Conservation (phyloP, 2,888 invertebrate species). For the Drosophila heteroneura region DNA sequence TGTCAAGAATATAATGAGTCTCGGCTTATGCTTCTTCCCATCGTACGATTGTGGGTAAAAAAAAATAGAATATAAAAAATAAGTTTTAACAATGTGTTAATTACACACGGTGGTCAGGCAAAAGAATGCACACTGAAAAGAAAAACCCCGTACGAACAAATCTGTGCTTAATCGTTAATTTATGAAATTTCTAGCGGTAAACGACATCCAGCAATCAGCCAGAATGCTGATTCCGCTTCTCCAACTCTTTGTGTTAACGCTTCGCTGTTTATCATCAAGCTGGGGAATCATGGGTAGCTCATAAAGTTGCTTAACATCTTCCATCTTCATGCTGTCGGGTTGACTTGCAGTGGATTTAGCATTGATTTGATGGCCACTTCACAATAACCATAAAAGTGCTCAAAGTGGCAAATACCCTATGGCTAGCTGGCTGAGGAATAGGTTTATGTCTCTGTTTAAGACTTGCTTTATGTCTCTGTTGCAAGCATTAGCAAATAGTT, state of each 20-base stretch:
- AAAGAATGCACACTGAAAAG: not conserved
- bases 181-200: slow-evolving; percentile 75
- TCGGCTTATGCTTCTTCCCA: slow-evolving; percentile 11
- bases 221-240: slow-evolving; percentile 18
- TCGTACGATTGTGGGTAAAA: slow-evolving; percentile 14
- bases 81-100: slow-evolving; percentile 74
- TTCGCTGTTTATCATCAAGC: slow-evolving; percentile 53
- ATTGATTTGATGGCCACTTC: slow-evolving; percentile 6
- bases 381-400: not conserved
- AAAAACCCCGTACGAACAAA: slow-evolving; percentile 63
- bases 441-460: not conserved
- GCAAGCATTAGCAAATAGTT: not conserved
- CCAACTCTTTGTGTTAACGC: slow-evolving; percentile 45
- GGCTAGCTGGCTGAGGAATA: not conserved
- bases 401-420: not conserved
- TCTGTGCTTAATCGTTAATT: slow-evolving; percentile 79
- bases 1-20: slow-evolving; percentile 43
- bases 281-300: slow-evolving; percentile 51
- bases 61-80: slow-evolving; percentile 13
- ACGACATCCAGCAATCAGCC: slow-evolving; percentile 54
- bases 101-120: slow-evolving; percentile 52
- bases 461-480: not conserved
- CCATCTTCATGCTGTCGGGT: slow-evolving; percentile 7
- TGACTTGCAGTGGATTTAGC: slow-evolving; percentile 25
- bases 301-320: slow-evolving; percentile 52